Evolutionary conservation across 2,888 invertebrate genomes (phyloP), one percentile per base, ranked within the genome.

Genomic region (Dysmachus trigonus): DNA sequence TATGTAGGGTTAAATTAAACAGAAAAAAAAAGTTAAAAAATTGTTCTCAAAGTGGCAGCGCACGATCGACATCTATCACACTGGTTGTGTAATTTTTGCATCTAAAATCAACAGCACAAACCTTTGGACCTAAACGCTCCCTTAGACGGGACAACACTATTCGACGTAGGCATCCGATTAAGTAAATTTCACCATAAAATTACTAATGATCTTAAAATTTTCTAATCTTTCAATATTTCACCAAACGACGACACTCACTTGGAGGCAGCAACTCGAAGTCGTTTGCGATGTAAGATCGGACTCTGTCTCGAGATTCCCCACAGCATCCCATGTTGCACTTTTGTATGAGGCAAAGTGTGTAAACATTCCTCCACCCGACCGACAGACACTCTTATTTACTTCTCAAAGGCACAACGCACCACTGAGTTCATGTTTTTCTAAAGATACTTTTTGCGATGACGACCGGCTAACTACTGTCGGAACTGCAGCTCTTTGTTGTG

Each of bases 211-310:
- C 47, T 22, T 22, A 0, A 18, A 27, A 27, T 10, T 3, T 27
- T 27, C 22, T 6, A 7, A 62, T 27, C 8, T 0, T 22, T 62
- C 8, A 8, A 5, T 38, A 6, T 0, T 77, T 27, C 4, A 4
- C 77, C 47, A 22, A 27, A 18, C 7, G 22, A 35, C 33, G 22
- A 35, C 33, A 76, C 30, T 83, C 82, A 83, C 74, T 47, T 53
- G 72, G 74, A 8, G 86, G 86, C 13, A 86, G 13, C 10, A 83
- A 38, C 41, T 86, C 83, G 41, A 86, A 86, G 62, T 83, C 83
- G 30, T 83, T 41, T 31, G 83, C 47, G 38, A 86, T 74, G 53
- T 86, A 86, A 31, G 82, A 76, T 38, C 82, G 73, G 5, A 86
- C 82, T 76, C 13, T 83, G 62, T 83, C 83, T 31, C 76, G 6